Conservation (phyloP, 2,113 vertebrate genomes). For the Melospiza georgiana region DNA sequence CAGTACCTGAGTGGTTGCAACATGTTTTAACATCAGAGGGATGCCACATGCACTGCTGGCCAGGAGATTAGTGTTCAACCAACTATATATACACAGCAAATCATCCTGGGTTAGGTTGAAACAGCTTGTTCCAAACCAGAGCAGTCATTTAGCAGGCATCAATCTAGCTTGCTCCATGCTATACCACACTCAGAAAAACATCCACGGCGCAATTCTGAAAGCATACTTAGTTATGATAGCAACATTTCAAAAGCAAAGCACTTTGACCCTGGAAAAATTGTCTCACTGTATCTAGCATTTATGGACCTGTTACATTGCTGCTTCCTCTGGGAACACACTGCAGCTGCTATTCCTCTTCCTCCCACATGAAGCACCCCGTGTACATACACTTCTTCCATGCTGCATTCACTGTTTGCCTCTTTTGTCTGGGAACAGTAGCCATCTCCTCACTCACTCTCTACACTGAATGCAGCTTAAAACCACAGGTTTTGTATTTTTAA, state of each 20-base stretch:
- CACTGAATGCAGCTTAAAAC: background rate
- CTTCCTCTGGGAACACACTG: background rate
- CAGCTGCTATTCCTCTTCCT: background rate
- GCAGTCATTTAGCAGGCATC: background rate
- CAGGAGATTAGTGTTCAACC: background rate
- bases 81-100: background rate
- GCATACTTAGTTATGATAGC: rapidly evolving
- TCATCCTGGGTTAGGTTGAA: background rate
- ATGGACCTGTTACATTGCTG: background rate
- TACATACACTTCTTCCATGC: background rate
- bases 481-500: background rate
- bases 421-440: background rate
- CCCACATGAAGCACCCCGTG: background rate
- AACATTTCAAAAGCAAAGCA: background rate
- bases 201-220: background rate
- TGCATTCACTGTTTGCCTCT: background rate
- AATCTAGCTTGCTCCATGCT: background rate
- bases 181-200: background rate
- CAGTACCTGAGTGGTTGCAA: slow-evolving; percentile 52
- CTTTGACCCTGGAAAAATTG: background rate
- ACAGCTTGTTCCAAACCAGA: background rate
- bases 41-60: background rate
- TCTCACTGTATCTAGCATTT: background rate
- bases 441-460: background rate
- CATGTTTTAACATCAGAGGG: slow-evolving; percentile 41